Percentiles rank a stretch among this genome's conserved stretches.
Conservation (phyloP, 2,888 invertebrate species). For the Acronicta psi region DNA sequence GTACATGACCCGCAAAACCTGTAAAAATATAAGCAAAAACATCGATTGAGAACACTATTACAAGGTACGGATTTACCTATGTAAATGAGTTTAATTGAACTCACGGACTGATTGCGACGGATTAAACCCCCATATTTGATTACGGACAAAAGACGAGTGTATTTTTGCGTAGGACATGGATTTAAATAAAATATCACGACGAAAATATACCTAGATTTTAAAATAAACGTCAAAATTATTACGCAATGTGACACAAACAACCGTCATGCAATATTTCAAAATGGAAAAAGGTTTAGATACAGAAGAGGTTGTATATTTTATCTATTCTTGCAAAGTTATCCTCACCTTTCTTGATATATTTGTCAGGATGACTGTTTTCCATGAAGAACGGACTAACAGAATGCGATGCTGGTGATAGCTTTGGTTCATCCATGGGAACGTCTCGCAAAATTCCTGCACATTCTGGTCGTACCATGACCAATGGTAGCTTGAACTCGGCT, state of each 20-base stretch:
- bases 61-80: not conserved
- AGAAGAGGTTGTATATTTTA: not conserved
- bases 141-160: conserved; percentile 80
- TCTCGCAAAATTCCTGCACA: conserved; percentile 90
- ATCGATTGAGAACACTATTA: not conserved
- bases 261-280: not conserved
- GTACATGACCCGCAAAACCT: conserved; percentile 92
- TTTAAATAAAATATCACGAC: conserved; percentile 25
- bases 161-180: conserved; percentile 80
- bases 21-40: conserved; percentile 35
- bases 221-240: conserved; percentile 16
- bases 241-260: conserved; percentile 6
- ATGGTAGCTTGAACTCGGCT: conserved; percentile 91
- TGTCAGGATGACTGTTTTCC: conserved; percentile 90
- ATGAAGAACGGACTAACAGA: conserved; percentile 91
- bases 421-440: conserved; percentile 89
- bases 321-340: conserved; percentile 7
- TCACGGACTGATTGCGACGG: conserved; percentile 80
- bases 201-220: conserved; percentile 5
- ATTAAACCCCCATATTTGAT: conserved; percentile 85
- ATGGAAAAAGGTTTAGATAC: conserved; percentile 13
- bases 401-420: conserved; percentile 88
- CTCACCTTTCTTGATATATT: conserved; percentile 91
- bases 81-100: conserved; percentile 52
- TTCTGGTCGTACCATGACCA: conserved; percentile 91